Evolutionary conservation across 2,888 invertebrate species (phyloP).

Genomic region (Pollenia griseotomentosa): DNA sequence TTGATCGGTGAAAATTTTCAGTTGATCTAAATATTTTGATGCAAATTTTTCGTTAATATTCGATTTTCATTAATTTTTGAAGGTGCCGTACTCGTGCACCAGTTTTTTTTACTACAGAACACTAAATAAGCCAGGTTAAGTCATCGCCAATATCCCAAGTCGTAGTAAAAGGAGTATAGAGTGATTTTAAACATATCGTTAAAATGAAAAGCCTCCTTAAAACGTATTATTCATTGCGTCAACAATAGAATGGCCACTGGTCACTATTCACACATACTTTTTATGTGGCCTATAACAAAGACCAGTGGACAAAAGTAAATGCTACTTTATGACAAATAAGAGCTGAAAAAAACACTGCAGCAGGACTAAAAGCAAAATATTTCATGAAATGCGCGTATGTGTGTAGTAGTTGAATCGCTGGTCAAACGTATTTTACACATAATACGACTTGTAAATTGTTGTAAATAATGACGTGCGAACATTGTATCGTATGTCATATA

Average conservation of each 20-base stretch:
- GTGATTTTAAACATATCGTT: not conserved
- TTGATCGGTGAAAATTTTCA: too few species aligned
- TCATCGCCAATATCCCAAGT: too few species aligned
- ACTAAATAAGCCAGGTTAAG: too few species aligned
- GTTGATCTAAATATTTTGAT: too few species aligned
- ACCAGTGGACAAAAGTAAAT: constrained; percentile 37
- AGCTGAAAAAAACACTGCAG: constrained; percentile 15
- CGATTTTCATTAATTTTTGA: too few species aligned
- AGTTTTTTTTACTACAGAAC: too few species aligned
- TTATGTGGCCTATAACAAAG: constrained; percentile 27
- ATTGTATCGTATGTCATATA: constrained; percentile 33
- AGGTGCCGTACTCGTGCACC: too few species aligned
- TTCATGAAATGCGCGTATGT: not conserved
- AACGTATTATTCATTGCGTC: constrained; percentile 32
- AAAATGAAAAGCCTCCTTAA: constrained; percentile 19
- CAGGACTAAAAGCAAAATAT: constrained; percentile 37
- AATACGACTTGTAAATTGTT: constrained; percentile 57
- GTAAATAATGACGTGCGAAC: constrained; percentile 37
- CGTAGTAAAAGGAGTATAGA: not conserved
- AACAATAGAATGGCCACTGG: constrained; percentile 32
- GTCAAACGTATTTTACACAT: constrained; percentile 20
- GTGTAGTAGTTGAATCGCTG: not conserved
- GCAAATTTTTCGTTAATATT: too few species aligned
- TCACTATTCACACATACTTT: constrained; percentile 12
- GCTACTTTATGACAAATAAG: constrained; percentile 42